Evolutionary conservation across 2,113 vertebrate genomes (phyloP).

Genomic region (Jacana jacana): DNA sequence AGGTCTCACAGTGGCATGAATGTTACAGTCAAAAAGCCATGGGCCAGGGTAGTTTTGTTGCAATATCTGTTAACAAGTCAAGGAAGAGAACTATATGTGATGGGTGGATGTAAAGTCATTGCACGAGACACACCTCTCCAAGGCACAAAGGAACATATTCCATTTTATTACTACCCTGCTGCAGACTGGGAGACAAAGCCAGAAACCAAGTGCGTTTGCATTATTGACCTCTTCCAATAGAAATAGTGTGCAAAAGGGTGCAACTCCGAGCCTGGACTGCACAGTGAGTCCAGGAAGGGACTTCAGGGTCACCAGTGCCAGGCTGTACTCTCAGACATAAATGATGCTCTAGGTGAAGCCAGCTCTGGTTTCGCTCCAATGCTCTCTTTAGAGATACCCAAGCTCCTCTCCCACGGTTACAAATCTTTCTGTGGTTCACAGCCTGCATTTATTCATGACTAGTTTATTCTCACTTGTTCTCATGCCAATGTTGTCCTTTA

Average conservation of each 20-base stretch:
- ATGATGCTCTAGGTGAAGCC: not conserved
- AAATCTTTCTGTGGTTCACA: conserved; percentile 16
- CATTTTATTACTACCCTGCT: not conserved
- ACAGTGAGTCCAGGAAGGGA: rapidly evolving
- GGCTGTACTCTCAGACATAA: not conserved
- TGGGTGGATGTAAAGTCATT: not conserved
- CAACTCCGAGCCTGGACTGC: rapidly evolving
- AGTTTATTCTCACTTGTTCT: conserved; percentile 38
- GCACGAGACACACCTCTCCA: rapidly evolving
- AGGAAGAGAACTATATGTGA: not conserved
- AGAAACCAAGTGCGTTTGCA: not conserved
- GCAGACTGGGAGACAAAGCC: not conserved
- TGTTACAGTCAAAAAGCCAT: not conserved
- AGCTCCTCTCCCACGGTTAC: not conserved
- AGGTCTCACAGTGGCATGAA: not conserved
- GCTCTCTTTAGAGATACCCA: not conserved
- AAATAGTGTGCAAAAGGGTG: not conserved
- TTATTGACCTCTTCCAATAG: not conserved
- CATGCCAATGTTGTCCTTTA: conserved; percentile 46
- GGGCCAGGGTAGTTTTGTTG: not conserved
- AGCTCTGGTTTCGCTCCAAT: not conserved
- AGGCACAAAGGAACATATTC: not conserved
- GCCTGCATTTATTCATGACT: conserved; percentile 37
- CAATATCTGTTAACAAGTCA: not conserved
- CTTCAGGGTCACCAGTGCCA: rapidly evolving